Evolutionary conservation across 2,888 invertebrate genomes (phyloP).

Genomic region (Harpalus rufipes): DNA sequence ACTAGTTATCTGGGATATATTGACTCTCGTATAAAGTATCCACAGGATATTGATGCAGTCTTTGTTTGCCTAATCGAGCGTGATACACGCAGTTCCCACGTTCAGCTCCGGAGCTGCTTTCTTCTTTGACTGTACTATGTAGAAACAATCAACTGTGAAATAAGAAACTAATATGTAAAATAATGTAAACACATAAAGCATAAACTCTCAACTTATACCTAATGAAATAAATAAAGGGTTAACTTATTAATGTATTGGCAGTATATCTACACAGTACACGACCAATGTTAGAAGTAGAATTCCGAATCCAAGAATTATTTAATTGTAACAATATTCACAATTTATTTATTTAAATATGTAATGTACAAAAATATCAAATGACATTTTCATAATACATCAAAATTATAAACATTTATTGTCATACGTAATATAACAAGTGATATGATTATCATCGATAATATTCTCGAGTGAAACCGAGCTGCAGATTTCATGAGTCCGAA

Average conservation of each 20-base stretch:
- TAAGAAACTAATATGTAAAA: neutral
- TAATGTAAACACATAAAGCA: neutral
- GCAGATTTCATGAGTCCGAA: no score
- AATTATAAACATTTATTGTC: no score
- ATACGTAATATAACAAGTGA: no score
- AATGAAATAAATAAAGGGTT: neutral
- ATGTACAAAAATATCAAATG: no score
- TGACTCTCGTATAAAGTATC: neutral
- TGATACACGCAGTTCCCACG: conserved; percentile 42
- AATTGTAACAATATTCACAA: no score
- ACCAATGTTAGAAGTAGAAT: no score
- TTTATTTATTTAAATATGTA: no score
- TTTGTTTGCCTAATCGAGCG: conserved; percentile 51
- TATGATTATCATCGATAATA: no score
- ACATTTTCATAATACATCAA: no score
- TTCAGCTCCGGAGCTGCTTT: conserved; percentile 6
- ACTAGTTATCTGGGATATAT: neutral
- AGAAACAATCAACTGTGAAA: conserved; percentile 38
- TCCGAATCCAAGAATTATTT: no score
- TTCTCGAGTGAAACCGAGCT: no score
- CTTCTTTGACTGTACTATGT: conserved; percentile 21
- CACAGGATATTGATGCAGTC: conserved; percentile 19
- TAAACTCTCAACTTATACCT: neutral
- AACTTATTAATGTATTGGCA: neutral
- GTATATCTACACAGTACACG: no score